Evolutionary conservation across 2,113 vertebrate species (phyloP).

Genomic region (Pampusana beccarii): DNA sequence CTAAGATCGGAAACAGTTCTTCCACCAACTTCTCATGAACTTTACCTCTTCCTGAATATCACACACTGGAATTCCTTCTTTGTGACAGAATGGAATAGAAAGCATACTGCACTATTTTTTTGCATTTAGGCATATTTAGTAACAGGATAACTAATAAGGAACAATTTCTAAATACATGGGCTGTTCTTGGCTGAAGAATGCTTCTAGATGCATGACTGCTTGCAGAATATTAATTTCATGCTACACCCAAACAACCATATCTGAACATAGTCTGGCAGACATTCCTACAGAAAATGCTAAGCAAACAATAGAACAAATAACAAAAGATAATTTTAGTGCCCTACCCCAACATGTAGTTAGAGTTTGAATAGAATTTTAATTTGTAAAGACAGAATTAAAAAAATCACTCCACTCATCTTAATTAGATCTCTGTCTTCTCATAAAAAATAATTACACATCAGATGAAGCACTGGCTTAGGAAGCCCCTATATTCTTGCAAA

Average conservation of each 20-base stretch:
- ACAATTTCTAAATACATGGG: background rate
- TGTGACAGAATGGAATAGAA: background rate
- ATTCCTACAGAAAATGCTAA: background rate
- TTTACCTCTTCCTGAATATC: background rate
- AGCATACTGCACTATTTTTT: background rate
- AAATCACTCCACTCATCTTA: background rate
- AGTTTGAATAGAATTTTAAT: background rate
- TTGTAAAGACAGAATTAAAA: background rate
- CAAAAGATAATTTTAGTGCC: background rate
- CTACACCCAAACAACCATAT: background rate
- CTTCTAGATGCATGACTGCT: background rate
- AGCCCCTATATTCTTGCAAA: background rate
- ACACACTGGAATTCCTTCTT: background rate
- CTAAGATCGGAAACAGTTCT: background rate
- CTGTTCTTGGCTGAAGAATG: background rate
- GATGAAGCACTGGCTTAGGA: background rate
- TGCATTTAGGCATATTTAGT: background rate
- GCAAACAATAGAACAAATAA: background rate
- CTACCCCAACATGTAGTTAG: background rate
- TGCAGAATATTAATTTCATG: background rate
- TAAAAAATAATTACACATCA: conserved; percentile 48
- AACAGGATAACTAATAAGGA: background rate
- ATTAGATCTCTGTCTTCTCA: conserved; percentile 12
- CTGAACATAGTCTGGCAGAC: background rate
- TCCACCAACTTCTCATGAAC: background rate